A percentile compares a stretch with the other conserved stretches of the same genome.
These are phyloP conservation scores for Acromyrmex echinatior DNA, from an alignment of 1,140 invertebrate species.

Conservation along the genomic window DNA sequence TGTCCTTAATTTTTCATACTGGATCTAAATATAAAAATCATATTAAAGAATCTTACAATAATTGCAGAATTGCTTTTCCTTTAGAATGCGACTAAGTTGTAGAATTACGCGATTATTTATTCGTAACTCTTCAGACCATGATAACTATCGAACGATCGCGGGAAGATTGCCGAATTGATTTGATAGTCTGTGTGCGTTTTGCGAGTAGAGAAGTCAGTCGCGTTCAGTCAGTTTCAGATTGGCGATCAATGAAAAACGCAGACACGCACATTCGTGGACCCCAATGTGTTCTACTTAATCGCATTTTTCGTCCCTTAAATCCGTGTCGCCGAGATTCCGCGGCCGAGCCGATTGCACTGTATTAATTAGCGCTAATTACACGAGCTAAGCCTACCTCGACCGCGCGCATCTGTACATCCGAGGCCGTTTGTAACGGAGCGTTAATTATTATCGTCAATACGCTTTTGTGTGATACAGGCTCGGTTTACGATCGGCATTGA, in stretches of 20 bases:
- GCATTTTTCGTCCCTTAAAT: conserved; percentile 14
- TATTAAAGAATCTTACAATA: no score
- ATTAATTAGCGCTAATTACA: conserved; percentile 79
- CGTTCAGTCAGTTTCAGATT: not conserved
- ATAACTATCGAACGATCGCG: not conserved
- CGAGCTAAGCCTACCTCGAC: conserved; percentile 69
- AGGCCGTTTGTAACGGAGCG: conserved; percentile 69
- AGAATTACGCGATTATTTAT: not conserved
- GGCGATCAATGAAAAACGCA: conserved; percentile 3
- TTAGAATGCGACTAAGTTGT: no score
- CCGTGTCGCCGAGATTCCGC: conserved; percentile 19
- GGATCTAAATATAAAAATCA: not conserved
- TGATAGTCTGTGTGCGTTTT: not conserved
- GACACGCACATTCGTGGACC: no score
- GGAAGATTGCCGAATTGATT: not conserved
- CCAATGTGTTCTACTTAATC: not conserved
- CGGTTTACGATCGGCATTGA: conserved; percentile 71
- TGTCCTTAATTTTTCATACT: no score
- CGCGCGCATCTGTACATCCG: conserved; percentile 44
- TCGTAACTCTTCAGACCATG: not conserved
- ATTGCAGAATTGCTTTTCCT: no score
- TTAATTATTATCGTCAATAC: conserved; percentile 74
- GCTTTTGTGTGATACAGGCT: conserved; percentile 38
- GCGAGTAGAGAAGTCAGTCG: not conserved
- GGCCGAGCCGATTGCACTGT: conserved; percentile 29